These are phyloP conservation scores for Stigmatopora nigra DNA, from an alignment of 2,113 vertebrate genomes.

Conservation along the genomic window DNA sequence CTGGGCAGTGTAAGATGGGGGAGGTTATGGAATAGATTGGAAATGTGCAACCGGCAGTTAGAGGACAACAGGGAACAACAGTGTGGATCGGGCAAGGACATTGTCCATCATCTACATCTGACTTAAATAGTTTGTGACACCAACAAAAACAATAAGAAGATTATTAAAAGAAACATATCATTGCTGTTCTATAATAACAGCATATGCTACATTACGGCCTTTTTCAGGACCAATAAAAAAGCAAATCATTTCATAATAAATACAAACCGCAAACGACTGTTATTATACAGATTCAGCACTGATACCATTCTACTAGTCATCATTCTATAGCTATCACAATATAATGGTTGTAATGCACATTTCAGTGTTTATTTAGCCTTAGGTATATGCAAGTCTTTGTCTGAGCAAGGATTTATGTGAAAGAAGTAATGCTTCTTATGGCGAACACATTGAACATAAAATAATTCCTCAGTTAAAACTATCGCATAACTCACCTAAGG, in stretches of 20 bases:
- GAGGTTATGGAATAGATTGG: slow-evolving; percentile 23
- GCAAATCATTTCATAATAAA: background rate
- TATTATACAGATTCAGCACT: slow-evolving; percentile 3
- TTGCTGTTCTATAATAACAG: background rate
- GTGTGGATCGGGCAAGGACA: slow-evolving; percentile 2
- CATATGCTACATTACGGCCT: background rate
- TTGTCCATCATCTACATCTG: slow-evolving; percentile 7
- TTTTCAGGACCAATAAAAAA: background rate
- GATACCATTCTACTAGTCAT: background rate
- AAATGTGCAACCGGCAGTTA: slow-evolving; percentile 14
- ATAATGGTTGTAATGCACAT: background rate
- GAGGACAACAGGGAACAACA: slow-evolving; percentile 22
- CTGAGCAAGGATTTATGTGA: background rate
- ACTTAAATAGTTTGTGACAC: slow-evolving; percentile 8
- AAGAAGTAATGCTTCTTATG: background rate
- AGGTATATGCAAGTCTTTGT: background rate
- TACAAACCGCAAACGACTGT: background rate
- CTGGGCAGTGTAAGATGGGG: slow-evolving; percentile 26
- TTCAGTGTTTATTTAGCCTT: background rate
- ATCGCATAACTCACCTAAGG: no score
- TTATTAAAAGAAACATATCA: slow-evolving; percentile 1
- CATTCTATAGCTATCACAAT: background rate
- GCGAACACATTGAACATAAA: background rate
- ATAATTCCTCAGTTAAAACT: no score
- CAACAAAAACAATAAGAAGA: background rate